A percentile compares a stretch with the other conserved stretches of the same genome.
Evolutionary conservation across 2,113 vertebrate genomes (phyloP).

Genomic region (Lepus timidus): DNA sequence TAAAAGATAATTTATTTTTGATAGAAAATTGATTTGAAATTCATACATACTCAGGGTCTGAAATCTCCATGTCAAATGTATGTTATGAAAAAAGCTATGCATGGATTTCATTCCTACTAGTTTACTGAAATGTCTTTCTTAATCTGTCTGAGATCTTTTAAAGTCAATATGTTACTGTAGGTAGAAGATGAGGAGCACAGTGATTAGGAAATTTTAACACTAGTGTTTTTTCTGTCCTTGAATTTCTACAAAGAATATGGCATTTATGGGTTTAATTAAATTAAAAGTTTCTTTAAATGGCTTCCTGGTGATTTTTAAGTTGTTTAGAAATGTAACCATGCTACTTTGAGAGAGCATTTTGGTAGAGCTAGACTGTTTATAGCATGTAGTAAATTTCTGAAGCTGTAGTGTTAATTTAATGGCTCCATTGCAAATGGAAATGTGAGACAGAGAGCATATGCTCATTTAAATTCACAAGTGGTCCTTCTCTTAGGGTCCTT

Average conservation of each 20-base stretch:
- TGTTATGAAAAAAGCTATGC: too few relatives aligned
- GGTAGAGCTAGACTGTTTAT: background rate
- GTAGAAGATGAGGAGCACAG: background rate
- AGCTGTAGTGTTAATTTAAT: slow-evolving; percentile 45
- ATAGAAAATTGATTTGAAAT: too few relatives aligned
- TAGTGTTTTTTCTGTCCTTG: background rate
- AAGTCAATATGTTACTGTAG: too few relatives aligned
- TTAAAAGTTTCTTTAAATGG: slow-evolving; percentile 27
- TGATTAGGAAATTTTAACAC: slow-evolving; percentile 31
- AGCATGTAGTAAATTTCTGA: slow-evolving; percentile 28
- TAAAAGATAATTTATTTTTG: too few relatives aligned
- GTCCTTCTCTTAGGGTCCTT: background rate
- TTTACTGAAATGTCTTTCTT: too few relatives aligned
- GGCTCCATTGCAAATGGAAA: slow-evolving; percentile 22
- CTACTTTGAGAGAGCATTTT: slow-evolving; percentile 26
- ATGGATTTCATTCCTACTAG: too few relatives aligned
- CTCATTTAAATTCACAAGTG: background rate
- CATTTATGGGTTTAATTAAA: slow-evolving; percentile 47
- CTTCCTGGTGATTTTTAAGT: slow-evolving; percentile 54
- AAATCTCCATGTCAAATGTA: too few relatives aligned
- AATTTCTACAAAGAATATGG: slow-evolving; percentile 45
- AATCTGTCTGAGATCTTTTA: too few relatives aligned
- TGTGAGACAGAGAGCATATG: background rate
- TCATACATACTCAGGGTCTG: too few relatives aligned
- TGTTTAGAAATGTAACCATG: slow-evolving; percentile 44